Percentiles rank a stretch among this genome's conserved stretches.
Conservation (phyloP, 2,888 invertebrate genomes). For the Philhelius pedissequus region DNA sequence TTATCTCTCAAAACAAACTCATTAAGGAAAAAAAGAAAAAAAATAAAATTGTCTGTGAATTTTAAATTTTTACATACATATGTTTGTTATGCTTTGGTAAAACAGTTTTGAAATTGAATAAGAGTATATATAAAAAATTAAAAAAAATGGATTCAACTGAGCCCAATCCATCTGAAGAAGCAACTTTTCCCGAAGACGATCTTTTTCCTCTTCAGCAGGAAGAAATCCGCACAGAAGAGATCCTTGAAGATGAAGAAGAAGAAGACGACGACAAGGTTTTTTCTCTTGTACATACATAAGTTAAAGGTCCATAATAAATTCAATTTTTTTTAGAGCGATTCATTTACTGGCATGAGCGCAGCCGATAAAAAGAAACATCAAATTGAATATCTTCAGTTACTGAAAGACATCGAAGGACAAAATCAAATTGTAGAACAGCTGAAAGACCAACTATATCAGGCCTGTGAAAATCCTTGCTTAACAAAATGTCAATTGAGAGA, state of each 20-base stretch:
- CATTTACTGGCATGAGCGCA: constrained; percentile 51
- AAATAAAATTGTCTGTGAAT: too few species aligned
- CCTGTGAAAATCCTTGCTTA: constrained; percentile 72
- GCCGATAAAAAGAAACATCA: constrained; percentile 53
- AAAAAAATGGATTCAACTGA: background rate
- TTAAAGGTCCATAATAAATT: too few species aligned
- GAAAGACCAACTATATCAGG: constrained; percentile 73
- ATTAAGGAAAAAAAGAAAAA: too few species aligned
- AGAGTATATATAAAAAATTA: background rate
- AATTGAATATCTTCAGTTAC: constrained; percentile 73
- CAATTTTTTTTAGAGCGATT: constrained; percentile 46
- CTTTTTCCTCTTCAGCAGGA: background rate
- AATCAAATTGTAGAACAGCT: constrained; percentile 74
- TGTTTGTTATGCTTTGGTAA: too few species aligned
- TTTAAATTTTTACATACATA: too few species aligned
- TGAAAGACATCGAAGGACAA: constrained; percentile 75
- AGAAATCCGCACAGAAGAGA: background rate
- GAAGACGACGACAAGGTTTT: constrained; percentile 39
- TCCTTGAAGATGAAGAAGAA: background rate
- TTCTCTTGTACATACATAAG: background rate
- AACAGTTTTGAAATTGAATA: too few species aligned
- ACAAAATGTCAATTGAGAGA: constrained; percentile 74
- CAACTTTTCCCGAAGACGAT: background rate
- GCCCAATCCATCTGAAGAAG: background rate
- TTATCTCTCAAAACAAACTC: background rate